These are phyloP conservation scores for Panagrolaimus sp. DNA, from an alignment of 1,140 invertebrate genomes.

Conservation along the genomic window DNA sequence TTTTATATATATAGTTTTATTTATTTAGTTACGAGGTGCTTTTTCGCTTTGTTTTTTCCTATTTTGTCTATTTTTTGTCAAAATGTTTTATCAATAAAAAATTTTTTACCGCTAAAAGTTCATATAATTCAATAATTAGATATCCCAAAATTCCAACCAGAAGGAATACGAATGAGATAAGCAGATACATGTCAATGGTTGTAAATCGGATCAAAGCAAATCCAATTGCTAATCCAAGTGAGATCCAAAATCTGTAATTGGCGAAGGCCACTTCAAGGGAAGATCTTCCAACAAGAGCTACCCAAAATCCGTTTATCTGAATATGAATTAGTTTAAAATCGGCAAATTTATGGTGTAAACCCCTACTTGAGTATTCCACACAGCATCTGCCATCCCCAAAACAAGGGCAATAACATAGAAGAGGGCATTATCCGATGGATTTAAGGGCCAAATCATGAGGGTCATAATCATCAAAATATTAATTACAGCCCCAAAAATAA, in stretches of 20 bases:
- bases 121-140: conserved; percentile 69
- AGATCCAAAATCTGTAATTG: conserved; percentile 89
- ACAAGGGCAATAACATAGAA: conserved; percentile 85
- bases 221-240: conserved; percentile 81
- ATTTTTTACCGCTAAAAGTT: conserved; percentile 37
- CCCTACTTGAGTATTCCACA: conserved; percentile 97
- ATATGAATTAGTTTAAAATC: too few relatives aligned
- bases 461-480: conserved; percentile 65
- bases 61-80: too few relatives aligned
- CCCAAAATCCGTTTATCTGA: conserved; percentile 76
- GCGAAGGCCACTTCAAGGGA: conserved; percentile 93
- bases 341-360: too few relatives aligned
- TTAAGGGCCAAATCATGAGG: conserved; percentile 73
- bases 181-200: conserved; percentile 81
- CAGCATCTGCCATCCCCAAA: conserved; percentile 92
- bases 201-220: conserved; percentile 80
- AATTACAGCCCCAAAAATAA: conserved; percentile 72
- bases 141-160: conserved; percentile 75
- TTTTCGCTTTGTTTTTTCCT: too few relatives aligned
- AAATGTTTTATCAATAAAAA: too few relatives aligned
- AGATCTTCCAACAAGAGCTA: conserved; percentile 70
- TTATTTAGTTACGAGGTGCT: conserved; percentile 1
- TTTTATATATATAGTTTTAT: background rate
- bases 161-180: conserved; percentile 76
- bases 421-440: conserved; percentile 71